phyloP scores from a whole-genome alignment of 64 coral and sea anemone genomes.

The Astreopora myriophthalma region DNA sequence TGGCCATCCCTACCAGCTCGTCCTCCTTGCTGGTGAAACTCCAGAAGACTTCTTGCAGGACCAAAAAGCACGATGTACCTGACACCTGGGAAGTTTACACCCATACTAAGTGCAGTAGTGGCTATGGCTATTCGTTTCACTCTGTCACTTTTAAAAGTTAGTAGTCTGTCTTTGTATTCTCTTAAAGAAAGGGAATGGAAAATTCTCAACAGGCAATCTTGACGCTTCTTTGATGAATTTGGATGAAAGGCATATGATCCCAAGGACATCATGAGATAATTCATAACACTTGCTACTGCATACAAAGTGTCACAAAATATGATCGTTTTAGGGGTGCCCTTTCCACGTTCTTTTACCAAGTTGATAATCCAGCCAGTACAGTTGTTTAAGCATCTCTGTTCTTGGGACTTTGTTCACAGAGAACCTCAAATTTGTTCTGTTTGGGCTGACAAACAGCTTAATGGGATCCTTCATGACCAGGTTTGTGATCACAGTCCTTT shows the following conservation, averaged over 20 bases:
- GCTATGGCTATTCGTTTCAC: constrained; percentile 9
- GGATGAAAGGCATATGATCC: background rate
- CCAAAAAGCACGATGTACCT: constrained; percentile 53
- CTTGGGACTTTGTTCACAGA: background rate
- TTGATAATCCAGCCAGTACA: background rate
- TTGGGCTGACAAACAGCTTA: background rate
- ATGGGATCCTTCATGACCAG: background rate
- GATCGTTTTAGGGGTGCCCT: background rate
- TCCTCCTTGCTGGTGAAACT: constrained; percentile 43
- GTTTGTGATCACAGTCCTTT: background rate
- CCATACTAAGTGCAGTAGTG: constrained; percentile 56
- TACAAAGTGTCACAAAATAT: constrained; percentile 10
- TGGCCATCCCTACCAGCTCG: constrained; percentile 32
- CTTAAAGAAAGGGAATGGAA: constrained; percentile 43
- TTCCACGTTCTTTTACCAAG: background rate
- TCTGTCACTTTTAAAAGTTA: constrained; percentile 1
- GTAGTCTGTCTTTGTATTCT: constrained; percentile 9
- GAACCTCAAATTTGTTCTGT: constrained; percentile 24
- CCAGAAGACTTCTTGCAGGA: constrained; percentile 26
- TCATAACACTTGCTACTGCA: constrained; percentile 12
- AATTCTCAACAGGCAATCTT: constrained; percentile 38
- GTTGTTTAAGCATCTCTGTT: background rate
- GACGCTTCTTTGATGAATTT: background rate
- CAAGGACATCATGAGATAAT: background rate
- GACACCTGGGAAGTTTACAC: constrained; percentile 45